These are phyloP conservation scores for Lindbergichthys nudifrons DNA, from an alignment of 2,797 vertebrate genomes.

Conservation along the genomic window DNA sequence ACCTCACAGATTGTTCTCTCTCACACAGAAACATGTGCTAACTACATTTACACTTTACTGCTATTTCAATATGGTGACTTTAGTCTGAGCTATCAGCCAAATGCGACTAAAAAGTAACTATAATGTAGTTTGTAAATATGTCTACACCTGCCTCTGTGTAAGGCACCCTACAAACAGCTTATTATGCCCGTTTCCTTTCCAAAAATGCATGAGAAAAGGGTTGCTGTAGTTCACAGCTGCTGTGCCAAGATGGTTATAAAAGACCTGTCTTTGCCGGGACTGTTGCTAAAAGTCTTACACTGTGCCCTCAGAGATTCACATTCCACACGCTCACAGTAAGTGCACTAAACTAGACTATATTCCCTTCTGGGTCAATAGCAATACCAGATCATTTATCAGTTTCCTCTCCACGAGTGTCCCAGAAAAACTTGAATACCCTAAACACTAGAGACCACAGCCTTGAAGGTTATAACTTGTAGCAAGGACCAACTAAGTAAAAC, in stretches of 20 bases:
- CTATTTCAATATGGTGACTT: constrained; percentile 18
- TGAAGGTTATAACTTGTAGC: constrained; percentile 67
- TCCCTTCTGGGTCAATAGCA: constrained; percentile 78
- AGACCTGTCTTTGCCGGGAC: constrained; percentile 35
- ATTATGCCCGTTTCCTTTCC: constrained; percentile 2
- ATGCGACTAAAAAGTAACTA: background rate
- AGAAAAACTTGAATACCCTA: constrained; percentile 74
- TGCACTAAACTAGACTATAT: constrained; percentile 65
- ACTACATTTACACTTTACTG: constrained; percentile 35
- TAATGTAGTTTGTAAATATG: background rate
- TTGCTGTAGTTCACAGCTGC: constrained; percentile 36
- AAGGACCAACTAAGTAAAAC: constrained; percentile 72
- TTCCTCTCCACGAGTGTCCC: constrained; percentile 70
- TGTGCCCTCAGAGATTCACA: constrained; percentile 46
- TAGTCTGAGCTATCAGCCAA: constrained; percentile 4
- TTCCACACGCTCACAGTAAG: constrained; percentile 53
- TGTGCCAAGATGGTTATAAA: constrained; percentile 39
- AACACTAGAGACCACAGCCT: constrained; percentile 63
- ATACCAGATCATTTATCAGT: constrained; percentile 79
- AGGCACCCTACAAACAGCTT: constrained; percentile 2
- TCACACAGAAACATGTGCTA: constrained; percentile 29
- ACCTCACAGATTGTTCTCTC: constrained; percentile 52
- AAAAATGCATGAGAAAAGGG: constrained; percentile 7
- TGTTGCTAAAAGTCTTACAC: constrained; percentile 41
- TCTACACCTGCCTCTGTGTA: constrained; percentile 9